Evolutionary conservation across 2,797 vertebrate species (phyloP).

Genomic region (Spinibarbus caldwelli): DNA sequence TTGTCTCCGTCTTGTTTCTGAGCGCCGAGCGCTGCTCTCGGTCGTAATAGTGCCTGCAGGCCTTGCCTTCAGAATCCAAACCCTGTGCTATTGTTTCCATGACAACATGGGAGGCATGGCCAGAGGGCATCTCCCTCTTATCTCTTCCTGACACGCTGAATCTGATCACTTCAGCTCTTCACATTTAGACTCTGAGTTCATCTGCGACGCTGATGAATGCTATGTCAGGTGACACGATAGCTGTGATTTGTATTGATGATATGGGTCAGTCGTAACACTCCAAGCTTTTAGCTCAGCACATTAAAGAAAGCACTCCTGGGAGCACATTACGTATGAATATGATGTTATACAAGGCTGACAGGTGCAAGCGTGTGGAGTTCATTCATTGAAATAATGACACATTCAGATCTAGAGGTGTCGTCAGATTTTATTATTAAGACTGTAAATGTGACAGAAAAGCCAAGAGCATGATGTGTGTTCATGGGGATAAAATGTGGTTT

Average conservation of each 20-base stretch:
- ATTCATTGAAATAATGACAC: conserved; percentile 8
- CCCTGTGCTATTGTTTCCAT: conserved; percentile 54
- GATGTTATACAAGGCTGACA: conserved; percentile 40
- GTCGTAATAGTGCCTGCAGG: conserved; percentile 26
- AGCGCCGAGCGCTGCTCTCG: background rate
- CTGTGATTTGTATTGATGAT: conserved; percentile 31
- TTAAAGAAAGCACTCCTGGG: conserved; percentile 31
- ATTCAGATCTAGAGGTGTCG: background rate
- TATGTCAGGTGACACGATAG: conserved; percentile 9
- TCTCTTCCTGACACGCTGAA: conserved; percentile 3
- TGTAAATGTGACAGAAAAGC: background rate
- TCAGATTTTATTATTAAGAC: background rate
- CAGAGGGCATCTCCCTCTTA: conserved; percentile 43
- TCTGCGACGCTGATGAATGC: conserved; percentile 26
- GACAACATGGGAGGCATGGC: conserved; percentile 51
- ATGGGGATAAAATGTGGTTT: no score
- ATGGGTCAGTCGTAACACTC: conserved; percentile 19
- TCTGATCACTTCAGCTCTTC: conserved; percentile 32
- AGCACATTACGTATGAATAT: conserved; percentile 37
- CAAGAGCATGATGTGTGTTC: background rate
- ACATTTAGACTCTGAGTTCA: background rate
- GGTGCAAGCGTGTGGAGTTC: conserved; percentile 8
- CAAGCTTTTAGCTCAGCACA: conserved; percentile 28
- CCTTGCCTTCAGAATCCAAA: conserved; percentile 30
- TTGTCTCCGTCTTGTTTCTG: background rate